Evolutionary conservation across 2,113 vertebrate species (phyloP), one percentile per base, ranked within the genome.

Genomic region (Tonatia bakeri): DNA sequence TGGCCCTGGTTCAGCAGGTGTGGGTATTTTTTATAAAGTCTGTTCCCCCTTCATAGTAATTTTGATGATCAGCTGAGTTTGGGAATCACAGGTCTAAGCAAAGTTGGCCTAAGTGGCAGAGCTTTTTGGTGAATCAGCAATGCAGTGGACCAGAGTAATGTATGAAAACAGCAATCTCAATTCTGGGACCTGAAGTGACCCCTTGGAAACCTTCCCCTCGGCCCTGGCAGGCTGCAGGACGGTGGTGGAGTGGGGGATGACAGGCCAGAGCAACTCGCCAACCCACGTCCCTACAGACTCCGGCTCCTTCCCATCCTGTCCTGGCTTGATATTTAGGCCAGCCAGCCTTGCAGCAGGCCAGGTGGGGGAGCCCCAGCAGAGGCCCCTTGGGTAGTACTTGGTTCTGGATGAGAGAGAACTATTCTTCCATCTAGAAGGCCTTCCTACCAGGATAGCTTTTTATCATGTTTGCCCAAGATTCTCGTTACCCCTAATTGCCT

Each of bases 391-490:
- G 80, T 38, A 70, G 83, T 28, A 20, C 52, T 54, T 4, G 19
- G 56, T 93, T 50, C 69, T 87, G 50, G 26, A 70, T 59, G 83
- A 38, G 75, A 84, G 54, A 81, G 38, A 90, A 65, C 45, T 38
- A 0, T 92, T 89, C 65, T 93, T 94, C 72, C 47, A 36, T 92
- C 33, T 59, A 67, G 76, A 77, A 87, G n/a, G 75, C 77, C 82
- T 72, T 93, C 77, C 82, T 87, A 76, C 87, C 87, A 96, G 92
- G 50, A 69, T 0, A 40, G 70, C 65, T 93, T 90, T 94, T 95
- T 90, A 56, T 94, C 94, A 52, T 87, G 64, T 93, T 96, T 97
- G 79, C 80, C 85, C 76, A 83, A 67, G 94, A 92, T 76, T 97
- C 89, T 65, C 7, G 13, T 95, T 93, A 94, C 96, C 52, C 33